Evolutionary conservation across 1,140 invertebrate genomes (phyloP).

Genomic region (Zaprionus ghesquierei): DNA sequence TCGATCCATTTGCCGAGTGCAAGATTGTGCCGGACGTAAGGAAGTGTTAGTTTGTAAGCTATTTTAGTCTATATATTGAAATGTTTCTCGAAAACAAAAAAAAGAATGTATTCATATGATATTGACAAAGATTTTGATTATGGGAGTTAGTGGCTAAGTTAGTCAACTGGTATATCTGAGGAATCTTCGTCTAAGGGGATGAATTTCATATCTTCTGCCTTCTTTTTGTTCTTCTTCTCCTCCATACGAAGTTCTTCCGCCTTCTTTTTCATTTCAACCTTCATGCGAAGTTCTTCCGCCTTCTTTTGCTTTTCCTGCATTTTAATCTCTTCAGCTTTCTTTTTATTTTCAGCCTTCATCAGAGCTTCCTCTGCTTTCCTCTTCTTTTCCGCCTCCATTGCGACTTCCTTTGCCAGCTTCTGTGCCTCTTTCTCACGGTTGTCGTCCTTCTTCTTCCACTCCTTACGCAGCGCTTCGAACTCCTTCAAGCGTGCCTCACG

Average conservation of each 20-base stretch:
- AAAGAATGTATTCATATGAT: not conserved
- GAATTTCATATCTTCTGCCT: not conserved
- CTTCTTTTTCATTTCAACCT: not conserved
- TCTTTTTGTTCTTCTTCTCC: not conserved
- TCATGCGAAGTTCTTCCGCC: not conserved
- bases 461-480: slow-evolving; percentile 30
- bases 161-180: not conserved
- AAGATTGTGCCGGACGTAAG: slow-evolving; percentile 66
- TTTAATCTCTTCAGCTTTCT: not conserved
- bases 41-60: slow-evolving; percentile 56
- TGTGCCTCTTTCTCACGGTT: slow-evolving; percentile 18
- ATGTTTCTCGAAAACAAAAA: not conserved
- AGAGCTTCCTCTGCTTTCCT: not conserved
- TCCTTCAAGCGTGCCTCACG: slow-evolving; percentile 16
- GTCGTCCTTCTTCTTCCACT: slow-evolving; percentile 31
- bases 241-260: not conserved
- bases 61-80: not conserved
- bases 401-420: not conserved
- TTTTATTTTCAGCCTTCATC: not conserved
- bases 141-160: not conserved
- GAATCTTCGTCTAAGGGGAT: not conserved
- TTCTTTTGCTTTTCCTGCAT: not conserved
- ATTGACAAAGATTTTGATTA: not conserved
- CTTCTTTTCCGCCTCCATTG: slow-evolving; percentile 26
- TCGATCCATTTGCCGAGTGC: slow-evolving; percentile 57